phyloP scores from a whole-genome alignment of 1,140 invertebrate species.

The Procambarus clarkii region DNA sequence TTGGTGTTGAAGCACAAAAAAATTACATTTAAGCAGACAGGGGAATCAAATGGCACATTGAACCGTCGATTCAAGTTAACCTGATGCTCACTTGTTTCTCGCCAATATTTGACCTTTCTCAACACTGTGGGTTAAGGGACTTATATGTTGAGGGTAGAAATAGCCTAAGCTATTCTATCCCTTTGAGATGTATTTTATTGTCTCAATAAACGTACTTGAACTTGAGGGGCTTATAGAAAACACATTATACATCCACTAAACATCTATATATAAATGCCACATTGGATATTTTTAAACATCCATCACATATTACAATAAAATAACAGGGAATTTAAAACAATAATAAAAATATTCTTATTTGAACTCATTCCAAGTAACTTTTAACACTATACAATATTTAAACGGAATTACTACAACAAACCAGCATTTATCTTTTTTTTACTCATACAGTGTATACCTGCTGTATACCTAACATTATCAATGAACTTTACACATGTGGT shows the following conservation, averaged over 20 bases:
- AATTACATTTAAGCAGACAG: neutral
- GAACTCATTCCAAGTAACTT: neutral
- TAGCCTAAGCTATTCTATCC: no score
- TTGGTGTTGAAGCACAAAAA: constrained; percentile 19
- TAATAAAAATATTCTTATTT: neutral
- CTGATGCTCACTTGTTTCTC: neutral
- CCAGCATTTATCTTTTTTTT: neutral
- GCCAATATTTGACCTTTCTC: neutral
- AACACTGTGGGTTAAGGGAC: neutral
- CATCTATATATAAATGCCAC: neutral
- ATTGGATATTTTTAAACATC: neutral
- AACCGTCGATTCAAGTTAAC: neutral
- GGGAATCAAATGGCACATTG: neutral
- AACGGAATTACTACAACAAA: neutral
- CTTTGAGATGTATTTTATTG: no score
- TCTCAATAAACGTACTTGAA: no score
- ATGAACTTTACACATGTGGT: neutral
- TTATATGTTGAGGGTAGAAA: no score
- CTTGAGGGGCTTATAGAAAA: no score
- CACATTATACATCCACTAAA: neutral
- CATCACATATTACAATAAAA: neutral
- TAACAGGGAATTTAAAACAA: no score
- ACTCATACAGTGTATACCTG: neutral
- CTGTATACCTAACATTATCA: neutral
- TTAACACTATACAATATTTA: neutral